Percentiles rank a stretch among this genome's conserved stretches.
Conservation (phyloP, 2,113 vertebrate species). For the Reinhardtius hippoglossoides region DNA sequence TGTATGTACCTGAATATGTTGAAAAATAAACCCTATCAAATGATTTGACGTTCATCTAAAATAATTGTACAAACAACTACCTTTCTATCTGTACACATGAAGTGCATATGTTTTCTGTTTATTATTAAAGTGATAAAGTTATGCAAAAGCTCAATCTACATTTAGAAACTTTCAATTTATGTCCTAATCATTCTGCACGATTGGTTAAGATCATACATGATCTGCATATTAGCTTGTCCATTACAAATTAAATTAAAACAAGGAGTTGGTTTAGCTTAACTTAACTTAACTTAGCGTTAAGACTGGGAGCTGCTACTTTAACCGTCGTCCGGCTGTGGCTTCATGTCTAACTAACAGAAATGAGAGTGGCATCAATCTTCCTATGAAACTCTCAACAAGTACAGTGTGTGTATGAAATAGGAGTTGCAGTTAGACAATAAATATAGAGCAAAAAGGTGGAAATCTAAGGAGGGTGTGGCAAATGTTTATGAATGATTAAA, state of each 20-base stretch:
- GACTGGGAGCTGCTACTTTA: neutral
- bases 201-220: too few species aligned
- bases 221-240: too few species aligned
- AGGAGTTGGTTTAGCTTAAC: too few species aligned
- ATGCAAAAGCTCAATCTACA: neutral
- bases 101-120: neutral
- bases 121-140: neutral
- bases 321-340: neutral
- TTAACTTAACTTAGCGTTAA: too few species aligned
- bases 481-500: conserved; percentile 25
- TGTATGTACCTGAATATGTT: neutral
- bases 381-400: neutral
- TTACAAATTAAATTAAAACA: too few species aligned
- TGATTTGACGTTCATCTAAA: too few species aligned
- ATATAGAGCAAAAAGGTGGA: neutral
- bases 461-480: neutral
- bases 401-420: neutral
- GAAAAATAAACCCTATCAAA: too few species aligned
- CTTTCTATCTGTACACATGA: neutral
- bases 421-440: neutral
- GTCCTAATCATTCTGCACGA: too few species aligned
- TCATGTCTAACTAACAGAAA: neutral
- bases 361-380: neutral
- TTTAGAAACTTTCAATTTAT: neutral
- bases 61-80: too few species aligned